Percentiles rank a stretch among this genome's conserved stretches.
Evolutionary conservation across 2,113 vertebrate species (phyloP).

Genomic region (Procavia capensis): DNA sequence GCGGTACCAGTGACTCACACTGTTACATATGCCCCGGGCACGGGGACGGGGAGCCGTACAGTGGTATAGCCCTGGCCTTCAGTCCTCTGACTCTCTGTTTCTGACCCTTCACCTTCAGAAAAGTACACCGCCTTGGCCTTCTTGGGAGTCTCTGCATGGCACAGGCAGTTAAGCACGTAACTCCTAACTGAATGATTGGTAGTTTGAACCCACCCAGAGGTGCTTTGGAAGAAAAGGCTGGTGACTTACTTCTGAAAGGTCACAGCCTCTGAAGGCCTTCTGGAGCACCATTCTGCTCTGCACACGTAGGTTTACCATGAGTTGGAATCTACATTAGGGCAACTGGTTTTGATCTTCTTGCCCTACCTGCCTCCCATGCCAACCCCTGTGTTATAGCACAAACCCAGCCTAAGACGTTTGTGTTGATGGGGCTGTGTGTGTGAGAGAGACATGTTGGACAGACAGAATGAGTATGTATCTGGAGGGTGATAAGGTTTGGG

Average conservation of each 20-base stretch:
- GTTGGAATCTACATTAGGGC: not conserved
- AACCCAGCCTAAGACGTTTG: not conserved
- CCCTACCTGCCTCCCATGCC: not conserved
- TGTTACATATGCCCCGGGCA: not conserved
- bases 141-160: not conserved
- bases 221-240: not conserved
- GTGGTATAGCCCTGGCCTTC: not conserved
- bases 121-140: not conserved
- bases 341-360: not conserved
- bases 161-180: not conserved
- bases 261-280: not conserved
- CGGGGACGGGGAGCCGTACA: accelerated
- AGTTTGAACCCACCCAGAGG: not conserved
- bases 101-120: not conserved
- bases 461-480: not conserved
- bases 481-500: not conserved
- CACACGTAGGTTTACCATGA: not conserved
- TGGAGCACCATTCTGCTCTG: not conserved
- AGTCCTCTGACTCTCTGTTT: not conserved
- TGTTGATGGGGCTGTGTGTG: too few relatives aligned
- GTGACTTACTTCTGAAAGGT: not conserved
- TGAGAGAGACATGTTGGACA: not conserved
- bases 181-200: not conserved
- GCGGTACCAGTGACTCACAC: not conserved
- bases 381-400: not conserved